These are phyloP conservation scores for Epistrophe grossulariae DNA, from an alignment of 2,888 invertebrate species.

Conservation along the genomic window DNA sequence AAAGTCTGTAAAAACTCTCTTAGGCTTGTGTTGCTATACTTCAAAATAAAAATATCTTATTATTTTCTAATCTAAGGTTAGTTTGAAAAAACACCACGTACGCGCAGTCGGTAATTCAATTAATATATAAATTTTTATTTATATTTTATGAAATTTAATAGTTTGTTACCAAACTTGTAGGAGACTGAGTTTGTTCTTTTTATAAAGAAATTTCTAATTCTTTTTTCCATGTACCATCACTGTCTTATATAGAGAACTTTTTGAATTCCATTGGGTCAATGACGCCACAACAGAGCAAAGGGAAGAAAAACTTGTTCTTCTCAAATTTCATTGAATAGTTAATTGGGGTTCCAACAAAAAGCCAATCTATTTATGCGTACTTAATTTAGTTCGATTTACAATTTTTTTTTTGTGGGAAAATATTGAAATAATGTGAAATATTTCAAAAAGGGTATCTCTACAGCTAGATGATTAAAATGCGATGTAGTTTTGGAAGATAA, in stretches of 20 bases:
- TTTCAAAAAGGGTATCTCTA: conserved; percentile 26
- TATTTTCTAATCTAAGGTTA: too few species aligned
- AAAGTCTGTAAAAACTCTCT: too few species aligned
- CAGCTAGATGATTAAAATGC: neutral
- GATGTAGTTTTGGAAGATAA: conserved; percentile 1
- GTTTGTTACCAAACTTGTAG: too few species aligned
- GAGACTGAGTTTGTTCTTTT: neutral
- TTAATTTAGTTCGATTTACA: conserved; percentile 35
- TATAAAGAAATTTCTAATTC: neutral
- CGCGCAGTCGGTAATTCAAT: too few species aligned
- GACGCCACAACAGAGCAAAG: conserved; percentile 23
- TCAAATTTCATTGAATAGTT: conserved; percentile 42
- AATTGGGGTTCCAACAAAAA: conserved; percentile 61
- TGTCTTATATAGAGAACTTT: neutral
- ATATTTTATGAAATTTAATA: too few species aligned
- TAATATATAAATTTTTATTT: too few species aligned
- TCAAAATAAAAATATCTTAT: too few species aligned
- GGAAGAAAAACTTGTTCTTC: conserved; percentile 42
- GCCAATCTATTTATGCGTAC: conserved; percentile 56
- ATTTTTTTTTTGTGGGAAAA: conserved; percentile 19
- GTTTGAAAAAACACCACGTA: too few species aligned
- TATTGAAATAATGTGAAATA: conserved; percentile 25
- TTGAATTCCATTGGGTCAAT: conserved; percentile 16
- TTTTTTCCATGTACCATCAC: neutral
- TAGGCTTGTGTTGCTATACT: too few species aligned